Conservation (phyloP, 2,113 vertebrate species). For the Eira barbara region DNA sequence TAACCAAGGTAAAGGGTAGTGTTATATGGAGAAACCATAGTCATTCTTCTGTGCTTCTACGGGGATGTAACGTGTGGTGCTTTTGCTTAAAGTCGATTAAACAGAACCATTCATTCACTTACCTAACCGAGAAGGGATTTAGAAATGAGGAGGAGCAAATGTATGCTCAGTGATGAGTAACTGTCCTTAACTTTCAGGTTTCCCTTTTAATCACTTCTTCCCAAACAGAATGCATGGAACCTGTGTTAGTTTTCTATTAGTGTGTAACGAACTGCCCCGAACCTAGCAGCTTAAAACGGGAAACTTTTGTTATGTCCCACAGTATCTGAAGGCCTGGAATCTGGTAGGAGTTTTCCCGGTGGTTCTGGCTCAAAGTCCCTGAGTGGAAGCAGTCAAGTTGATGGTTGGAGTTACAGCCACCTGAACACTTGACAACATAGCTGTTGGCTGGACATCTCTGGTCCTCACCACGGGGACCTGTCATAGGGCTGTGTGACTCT, state of each 20-base stretch:
- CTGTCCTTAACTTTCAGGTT: too few species aligned
- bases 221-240: neutral
- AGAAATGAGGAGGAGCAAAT: neutral
- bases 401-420: accelerated
- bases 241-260: neutral
- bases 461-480: too few species aligned
- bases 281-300: neutral
- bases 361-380: neutral
- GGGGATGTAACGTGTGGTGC: too few species aligned
- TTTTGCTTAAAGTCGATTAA: neutral
- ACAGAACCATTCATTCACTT: neutral
- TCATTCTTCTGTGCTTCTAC: neutral
- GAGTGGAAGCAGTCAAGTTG: neutral
- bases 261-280: neutral
- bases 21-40: accelerated
- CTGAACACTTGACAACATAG: neutral
- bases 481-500: neutral
- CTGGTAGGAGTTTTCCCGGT: neutral
- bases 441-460: neutral
- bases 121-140: neutral
- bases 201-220: neutral
- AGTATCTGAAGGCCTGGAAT: too few species aligned
- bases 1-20: accelerated
- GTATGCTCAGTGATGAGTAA: too few species aligned
- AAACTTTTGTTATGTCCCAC: neutral